Evolutionary conservation across 1,140 invertebrate species (phyloP).

Genomic region (Trachymyrmex cornetzi): DNA sequence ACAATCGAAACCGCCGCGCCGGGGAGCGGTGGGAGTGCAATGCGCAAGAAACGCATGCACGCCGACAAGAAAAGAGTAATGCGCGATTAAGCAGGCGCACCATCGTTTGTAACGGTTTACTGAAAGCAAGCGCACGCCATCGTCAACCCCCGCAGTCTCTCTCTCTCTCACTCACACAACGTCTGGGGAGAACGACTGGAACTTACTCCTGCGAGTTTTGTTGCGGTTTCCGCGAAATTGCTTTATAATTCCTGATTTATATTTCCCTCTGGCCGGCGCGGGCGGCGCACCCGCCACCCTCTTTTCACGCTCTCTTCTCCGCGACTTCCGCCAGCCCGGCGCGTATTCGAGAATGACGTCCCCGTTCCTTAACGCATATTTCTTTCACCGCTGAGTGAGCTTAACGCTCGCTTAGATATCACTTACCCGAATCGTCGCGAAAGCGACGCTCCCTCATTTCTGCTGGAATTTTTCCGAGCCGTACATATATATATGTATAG

Average conservation of each 20-base stretch:
- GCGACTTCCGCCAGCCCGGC: neutral
- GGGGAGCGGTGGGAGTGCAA: neutral
- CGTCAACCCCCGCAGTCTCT: neutral
- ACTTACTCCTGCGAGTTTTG: slow-evolving; percentile 70
- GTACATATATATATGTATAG: no score
- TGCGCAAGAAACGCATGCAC: slow-evolving; percentile 47
- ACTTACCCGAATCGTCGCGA: slow-evolving; percentile 48
- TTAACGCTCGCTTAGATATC: slow-evolving; percentile 70
- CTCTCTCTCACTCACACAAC: neutral
- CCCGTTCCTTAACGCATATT: slow-evolving; percentile 55
- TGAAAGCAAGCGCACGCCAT: slow-evolving; percentile 42
- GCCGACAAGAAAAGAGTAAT: slow-evolving; percentile 71
- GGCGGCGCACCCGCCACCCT: slow-evolving; percentile 16
- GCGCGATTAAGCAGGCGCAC: slow-evolving; percentile 75
- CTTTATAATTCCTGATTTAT: slow-evolving; percentile 82
- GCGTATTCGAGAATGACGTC: slow-evolving; percentile 59
- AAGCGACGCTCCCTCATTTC: slow-evolving; percentile 2
- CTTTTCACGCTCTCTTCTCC: slow-evolving; percentile 42
- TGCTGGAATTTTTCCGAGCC: slow-evolving; percentile 36
- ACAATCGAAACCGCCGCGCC: slow-evolving; percentile 44
- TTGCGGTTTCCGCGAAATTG: slow-evolving; percentile 80
- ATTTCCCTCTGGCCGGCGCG: slow-evolving; percentile 56
- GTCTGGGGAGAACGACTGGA: slow-evolving; percentile 38
- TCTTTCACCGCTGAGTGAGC: slow-evolving; percentile 46
- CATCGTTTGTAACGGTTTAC: slow-evolving; percentile 76